Evolutionary conservation across 2,113 vertebrate genomes (phyloP).

Genomic region (Dromas ardeola): DNA sequence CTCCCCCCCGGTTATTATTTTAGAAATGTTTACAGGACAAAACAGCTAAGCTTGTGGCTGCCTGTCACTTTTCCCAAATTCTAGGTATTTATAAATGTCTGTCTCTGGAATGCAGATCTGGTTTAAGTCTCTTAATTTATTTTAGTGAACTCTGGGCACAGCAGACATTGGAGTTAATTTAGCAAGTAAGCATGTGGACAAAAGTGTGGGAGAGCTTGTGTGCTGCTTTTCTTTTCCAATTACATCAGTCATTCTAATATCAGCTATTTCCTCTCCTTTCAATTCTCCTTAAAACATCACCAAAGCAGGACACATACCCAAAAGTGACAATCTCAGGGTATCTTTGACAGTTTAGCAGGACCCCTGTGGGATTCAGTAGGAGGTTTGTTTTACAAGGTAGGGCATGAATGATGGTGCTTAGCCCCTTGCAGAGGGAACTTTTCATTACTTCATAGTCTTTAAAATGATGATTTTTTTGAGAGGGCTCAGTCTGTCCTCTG

Average conservation of each 20-base stretch:
- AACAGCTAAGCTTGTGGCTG: background rate
- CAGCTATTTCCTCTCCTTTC: background rate
- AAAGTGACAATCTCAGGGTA: background rate
- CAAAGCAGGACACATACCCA: background rate
- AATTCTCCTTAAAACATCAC: background rate
- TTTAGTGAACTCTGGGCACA: background rate
- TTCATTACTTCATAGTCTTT: background rate
- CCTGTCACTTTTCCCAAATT: background rate
- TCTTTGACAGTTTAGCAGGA: background rate
- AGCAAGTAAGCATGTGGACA: background rate
- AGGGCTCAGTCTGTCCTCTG: background rate
- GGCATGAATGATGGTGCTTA: background rate
- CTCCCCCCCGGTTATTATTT: background rate
- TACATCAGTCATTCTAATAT: background rate
- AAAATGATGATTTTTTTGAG: background rate
- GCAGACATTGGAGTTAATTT: background rate
- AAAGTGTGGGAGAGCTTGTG: slow-evolving; percentile 1
- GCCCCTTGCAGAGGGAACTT: background rate
- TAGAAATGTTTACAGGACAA: background rate
- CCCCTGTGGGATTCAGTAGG: background rate
- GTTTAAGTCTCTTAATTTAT: background rate
- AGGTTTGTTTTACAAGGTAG: background rate
- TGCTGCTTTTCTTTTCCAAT: background rate
- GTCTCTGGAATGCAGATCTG: background rate
- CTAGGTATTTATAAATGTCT: background rate